A percentile compares a stretch with the other conserved stretches of the same genome.
Conservation (phyloP, 2,113 vertebrate species). For the Edolisoma coerulescens region DNA sequence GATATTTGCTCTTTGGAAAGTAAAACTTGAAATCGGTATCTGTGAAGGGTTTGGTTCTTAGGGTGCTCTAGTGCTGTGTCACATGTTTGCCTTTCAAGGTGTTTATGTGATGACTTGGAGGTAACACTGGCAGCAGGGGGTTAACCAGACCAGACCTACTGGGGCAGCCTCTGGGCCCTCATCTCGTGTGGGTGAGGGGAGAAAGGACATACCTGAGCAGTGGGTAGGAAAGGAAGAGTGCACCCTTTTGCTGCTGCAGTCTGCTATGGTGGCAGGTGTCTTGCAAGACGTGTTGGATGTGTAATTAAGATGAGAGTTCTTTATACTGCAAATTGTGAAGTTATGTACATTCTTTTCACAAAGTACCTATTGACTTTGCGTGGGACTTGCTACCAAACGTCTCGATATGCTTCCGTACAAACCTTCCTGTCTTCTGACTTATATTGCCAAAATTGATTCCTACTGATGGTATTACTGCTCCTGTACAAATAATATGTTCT, state of each 20-base stretch:
- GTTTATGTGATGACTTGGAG: not conserved
- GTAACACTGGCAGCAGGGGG: not conserved
- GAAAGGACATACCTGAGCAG: not conserved
- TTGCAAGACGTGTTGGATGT: not conserved
- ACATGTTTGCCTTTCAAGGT: not conserved
- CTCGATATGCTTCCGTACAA: not conserved
- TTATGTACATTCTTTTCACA: not conserved
- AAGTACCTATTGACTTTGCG: not conserved
- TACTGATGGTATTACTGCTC: not conserved
- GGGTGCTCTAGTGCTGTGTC: not conserved
- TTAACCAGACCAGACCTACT: not conserved
- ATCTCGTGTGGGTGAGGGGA: accelerated
- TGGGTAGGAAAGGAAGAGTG: not conserved
- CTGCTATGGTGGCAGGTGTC: not conserved
- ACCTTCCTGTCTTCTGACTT: not conserved
- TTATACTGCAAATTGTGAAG: not conserved
- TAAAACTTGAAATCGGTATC: not conserved
- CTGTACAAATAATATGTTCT: not conserved
- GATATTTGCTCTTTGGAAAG: not conserved
- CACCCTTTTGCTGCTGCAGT: not conserved
- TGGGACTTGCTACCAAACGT: not conserved
- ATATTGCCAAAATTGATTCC: not conserved
- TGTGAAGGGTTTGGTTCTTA: not conserved
- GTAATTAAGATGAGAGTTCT: not conserved
- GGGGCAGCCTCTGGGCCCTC: not conserved